Base-by-base conservation (phyloP, 2,888 invertebrate species). In the Drosophila picticornis region DNA sequence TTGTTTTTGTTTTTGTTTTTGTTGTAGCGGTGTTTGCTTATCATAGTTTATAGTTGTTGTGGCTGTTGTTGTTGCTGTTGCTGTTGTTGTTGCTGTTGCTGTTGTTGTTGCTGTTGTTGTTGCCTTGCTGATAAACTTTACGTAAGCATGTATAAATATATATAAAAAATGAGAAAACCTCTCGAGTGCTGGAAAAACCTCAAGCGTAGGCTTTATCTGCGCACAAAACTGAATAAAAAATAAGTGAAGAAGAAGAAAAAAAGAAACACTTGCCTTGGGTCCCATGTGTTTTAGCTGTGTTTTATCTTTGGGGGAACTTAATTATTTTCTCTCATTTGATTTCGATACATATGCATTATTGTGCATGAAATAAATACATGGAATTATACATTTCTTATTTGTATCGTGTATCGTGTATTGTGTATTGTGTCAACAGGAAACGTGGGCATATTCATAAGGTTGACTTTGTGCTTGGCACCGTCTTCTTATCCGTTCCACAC, bases 361-460 rank as follows among this genome's bases (percentile, higher is more conserved):
- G 46, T 46, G 46, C 22, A 46, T 25, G 22, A 22, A 46, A 52
- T 46, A 43, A 52, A 25, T 50, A 9, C 36, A 40, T 38, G n/a
- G 38, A 31, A 27, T 25, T 40, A 19, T 53, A 1, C 50, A 25
- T 48, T 40, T 63, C 56, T 58, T 61, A 51, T 52, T 38, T 53
- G 53, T 59, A 52, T 72, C 74, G 80, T 84, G 77, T 87, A 34
- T 34, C 46, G 48, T 56, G 57, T 58, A 48, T 71, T 75, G 80
- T 84, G 77, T 84, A 43, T 72, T 75, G 80, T 84, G 75, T 87
- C 90, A 90, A 90, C 85, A 86, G 85, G 85, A 86, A 86, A 88
- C 82, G 78, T 82, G 76, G 69, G 76, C 84, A 84, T 57, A 74
- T 81, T 65, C 68, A 67, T 80, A 83, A 80, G 80, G 80, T 81